These are phyloP conservation scores for Steinernema feltiae DNA, from an alignment of 1,140 invertebrate genomes.

Conservation along the genomic window DNA sequence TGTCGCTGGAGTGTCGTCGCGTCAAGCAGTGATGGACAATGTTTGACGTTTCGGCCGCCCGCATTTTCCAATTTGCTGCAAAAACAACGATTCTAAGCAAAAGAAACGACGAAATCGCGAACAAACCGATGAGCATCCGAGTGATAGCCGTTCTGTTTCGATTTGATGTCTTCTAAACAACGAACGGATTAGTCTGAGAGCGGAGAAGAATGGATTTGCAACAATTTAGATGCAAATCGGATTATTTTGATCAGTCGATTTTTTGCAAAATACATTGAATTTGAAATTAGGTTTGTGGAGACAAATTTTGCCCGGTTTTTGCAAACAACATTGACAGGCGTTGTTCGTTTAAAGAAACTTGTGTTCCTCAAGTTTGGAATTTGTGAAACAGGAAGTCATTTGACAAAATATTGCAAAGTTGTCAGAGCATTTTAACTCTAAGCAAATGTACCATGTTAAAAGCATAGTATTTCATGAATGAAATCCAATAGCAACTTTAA, in stretches of 20 bases:
- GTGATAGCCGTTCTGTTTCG: background rate
- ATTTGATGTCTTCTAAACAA: conserved; percentile 8
- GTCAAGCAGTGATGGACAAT: conserved; percentile 2
- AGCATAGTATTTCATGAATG: background rate
- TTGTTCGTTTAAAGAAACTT: too few species aligned
- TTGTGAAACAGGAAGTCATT: too few species aligned
- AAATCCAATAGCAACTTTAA: background rate
- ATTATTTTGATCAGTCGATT: too few species aligned
- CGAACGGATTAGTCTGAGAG: background rate
- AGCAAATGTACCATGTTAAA: background rate
- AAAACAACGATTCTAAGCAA: background rate
- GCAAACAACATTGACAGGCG: too few species aligned
- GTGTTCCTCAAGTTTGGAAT: too few species aligned
- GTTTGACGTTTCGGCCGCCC: conserved; percentile 6
- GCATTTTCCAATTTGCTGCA: background rate
- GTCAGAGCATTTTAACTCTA: background rate
- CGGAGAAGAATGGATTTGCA: background rate
- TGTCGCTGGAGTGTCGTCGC: conserved; percentile 7
- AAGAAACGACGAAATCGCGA: background rate
- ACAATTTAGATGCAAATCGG: background rate
- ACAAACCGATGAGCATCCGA: background rate
- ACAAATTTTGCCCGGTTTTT: too few species aligned
- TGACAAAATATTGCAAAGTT: background rate
- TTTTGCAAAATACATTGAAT: background rate
- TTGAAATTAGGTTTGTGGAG: too few species aligned